Evolutionary conservation across 2,113 vertebrate species (phyloP).

Genomic region (Chlamydotis undulata): DNA sequence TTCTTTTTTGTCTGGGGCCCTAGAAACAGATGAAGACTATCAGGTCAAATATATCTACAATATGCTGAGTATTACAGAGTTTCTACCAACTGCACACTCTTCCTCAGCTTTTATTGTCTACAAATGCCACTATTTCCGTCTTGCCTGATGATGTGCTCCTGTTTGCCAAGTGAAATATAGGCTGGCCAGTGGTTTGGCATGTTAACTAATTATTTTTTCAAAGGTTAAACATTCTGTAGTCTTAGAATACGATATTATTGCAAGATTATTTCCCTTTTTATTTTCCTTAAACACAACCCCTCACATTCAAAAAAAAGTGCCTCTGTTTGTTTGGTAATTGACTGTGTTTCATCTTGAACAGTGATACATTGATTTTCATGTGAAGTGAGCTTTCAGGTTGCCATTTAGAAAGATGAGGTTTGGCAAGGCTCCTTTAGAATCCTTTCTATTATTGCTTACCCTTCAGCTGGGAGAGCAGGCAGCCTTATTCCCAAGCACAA

Average conservation of each 20-base stretch:
- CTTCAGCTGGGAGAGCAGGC: not conserved
- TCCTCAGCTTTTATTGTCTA: not conserved
- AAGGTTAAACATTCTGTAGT: not conserved
- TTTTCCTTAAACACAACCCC: not conserved
- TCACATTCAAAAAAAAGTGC: not conserved
- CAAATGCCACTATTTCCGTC: not conserved
- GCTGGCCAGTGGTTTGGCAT: not conserved
- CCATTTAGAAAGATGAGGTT: conserved; percentile 24
- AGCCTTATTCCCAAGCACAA: not conserved
- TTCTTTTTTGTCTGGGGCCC: not conserved
- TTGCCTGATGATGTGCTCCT: not conserved
- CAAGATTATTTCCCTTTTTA: not conserved
- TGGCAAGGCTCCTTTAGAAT: not conserved
- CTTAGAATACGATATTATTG: not conserved
- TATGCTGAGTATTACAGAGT: not conserved
- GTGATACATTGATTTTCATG: conserved; percentile 1
- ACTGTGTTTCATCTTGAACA: not conserved
- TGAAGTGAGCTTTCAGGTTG: conserved; percentile 3
- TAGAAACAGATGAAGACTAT: not conserved
- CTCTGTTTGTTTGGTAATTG: not conserved
- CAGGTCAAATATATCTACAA: not conserved
- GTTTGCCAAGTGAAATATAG: not conserved
- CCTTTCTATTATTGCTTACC: not conserved
- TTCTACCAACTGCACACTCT: not conserved
- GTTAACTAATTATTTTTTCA: not conserved